Percentiles rank a stretch among this genome's conserved stretches.
phyloP scores from a whole-genome alignment of 1,140 invertebrate genomes.

The Drosophila bocki region DNA sequence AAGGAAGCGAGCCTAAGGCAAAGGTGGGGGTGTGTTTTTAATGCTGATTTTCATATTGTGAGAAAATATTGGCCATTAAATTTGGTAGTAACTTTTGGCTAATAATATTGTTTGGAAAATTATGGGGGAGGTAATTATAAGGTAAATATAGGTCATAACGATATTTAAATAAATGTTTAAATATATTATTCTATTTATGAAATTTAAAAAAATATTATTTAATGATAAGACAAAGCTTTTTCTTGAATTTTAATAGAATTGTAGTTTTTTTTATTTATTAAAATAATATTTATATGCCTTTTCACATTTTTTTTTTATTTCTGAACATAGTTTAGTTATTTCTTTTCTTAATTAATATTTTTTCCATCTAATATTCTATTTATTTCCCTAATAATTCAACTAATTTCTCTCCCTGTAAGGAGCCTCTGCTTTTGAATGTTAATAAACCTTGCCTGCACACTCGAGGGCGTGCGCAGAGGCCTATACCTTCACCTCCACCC shows the following conservation, averaged over 20 bases:
- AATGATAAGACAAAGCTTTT: too few relatives aligned
- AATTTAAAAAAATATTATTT: not conserved
- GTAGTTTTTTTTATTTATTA: not conserved
- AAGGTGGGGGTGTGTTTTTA: not conserved
- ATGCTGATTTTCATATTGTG: constrained; percentile 3
- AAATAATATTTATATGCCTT: not conserved
- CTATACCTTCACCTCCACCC: constrained; percentile 22
- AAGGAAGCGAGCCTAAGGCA: constrained; percentile 19
- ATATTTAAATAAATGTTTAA: too few relatives aligned
- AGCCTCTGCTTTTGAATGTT: constrained; percentile 60
- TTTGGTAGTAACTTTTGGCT: not conserved
- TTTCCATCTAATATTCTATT: not conserved
- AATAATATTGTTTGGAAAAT: not conserved
- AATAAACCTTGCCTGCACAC: constrained; percentile 68
- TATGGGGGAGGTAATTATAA: not conserved
- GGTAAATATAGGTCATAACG: not conserved
- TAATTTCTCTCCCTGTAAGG: constrained; percentile 11
- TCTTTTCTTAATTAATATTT: constrained; percentile 5
- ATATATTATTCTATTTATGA: not conserved
- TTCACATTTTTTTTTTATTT: not conserved
- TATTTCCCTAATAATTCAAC: not conserved
- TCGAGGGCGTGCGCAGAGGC: constrained; percentile 42
- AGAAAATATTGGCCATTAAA: constrained; percentile 5
- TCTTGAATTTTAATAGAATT: too few relatives aligned
- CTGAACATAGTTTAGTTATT: not conserved